Evolutionary conservation across 2,888 invertebrate species (phyloP).

Genomic region (Amblyjoppa fuscipennis): DNA sequence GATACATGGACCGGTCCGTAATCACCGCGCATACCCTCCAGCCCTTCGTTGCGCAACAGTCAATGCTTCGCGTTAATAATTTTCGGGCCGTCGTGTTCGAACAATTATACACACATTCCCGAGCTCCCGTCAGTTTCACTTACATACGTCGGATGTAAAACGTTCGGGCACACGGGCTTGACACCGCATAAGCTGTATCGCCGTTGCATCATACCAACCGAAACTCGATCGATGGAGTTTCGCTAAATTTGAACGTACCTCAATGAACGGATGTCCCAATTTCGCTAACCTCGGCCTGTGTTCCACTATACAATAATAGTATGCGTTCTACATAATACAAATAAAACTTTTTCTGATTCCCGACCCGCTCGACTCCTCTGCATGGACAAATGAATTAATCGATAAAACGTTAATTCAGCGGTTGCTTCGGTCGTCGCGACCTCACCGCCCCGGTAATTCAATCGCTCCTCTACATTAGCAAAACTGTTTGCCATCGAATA

Average conservation of each 20-base stretch:
- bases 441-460: not conserved
- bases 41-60: not conserved
- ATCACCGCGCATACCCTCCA: not conserved
- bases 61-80: constrained; percentile 26
- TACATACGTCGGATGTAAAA: not conserved
- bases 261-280: not conserved
- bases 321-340: not conserved
- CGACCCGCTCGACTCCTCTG: not conserved
- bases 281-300: not conserved
- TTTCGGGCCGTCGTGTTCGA: not conserved
- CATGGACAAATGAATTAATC: not conserved
- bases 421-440: not conserved
- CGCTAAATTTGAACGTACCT: constrained; percentile 17
- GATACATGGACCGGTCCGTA: not conserved
- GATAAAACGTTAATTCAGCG: not conserved
- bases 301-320: not conserved
- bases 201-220: not conserved
- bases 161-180: not conserved
- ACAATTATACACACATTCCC: not conserved
- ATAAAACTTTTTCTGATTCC: not conserved
- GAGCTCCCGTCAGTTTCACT: not conserved
- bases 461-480: not conserved
- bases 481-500: not conserved
- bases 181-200: not conserved
- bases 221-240: constrained; percentile 25